Evolutionary conservation across 2,888 invertebrate species (phyloP), one percentile per base, ranked within the genome.

Genomic region (Hypomecis punctinalis): DNA sequence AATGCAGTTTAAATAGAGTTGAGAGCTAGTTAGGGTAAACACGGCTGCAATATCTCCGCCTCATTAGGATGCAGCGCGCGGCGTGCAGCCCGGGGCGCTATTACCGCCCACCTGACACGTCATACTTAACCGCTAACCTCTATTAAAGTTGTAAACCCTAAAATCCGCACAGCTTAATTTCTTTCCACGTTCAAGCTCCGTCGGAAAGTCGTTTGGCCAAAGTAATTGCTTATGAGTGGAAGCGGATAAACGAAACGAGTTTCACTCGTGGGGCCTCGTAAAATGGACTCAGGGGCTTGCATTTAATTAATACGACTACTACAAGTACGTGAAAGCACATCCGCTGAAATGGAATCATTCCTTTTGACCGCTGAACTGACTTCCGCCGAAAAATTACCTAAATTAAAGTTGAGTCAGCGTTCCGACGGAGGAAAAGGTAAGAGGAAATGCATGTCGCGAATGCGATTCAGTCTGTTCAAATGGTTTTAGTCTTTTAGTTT

Each of bases 171-270:
- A 81, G 83, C 89, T 85, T 88, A 89, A 90, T 88, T 89, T 89
- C 88, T 90, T 90, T 89, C 79, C 86, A 83, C 86, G 86, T 85
- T 84, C 81, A 80, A 71, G 80, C 82, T 85, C 83, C 80, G 84
- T 85, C 82, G 77, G 80, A 86, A 89, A 89, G 87, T 88, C 89
- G 85, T 90, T 90, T 84, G 82, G 81, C 79, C 81, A 85, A 88
- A 91, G 88, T 91, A 91, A 91, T 91, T 90, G 91, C 91, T 91
- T 91, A 91, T 91, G 91, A 91, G 90, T 89, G 85, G 86, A 86
- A 88, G 86, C 85, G 91, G 89, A 91, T 91, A 89, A 91, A 86
- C 90, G 88, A 81, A 90, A 91, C 88, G 89, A 89, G 88, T 83
- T 88, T 85, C 82, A 85, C 89, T 89, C 86, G 77, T 75, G 76